phyloP scores from a whole-genome alignment of 2,797 vertebrate genomes.

The Sebastes taczanowskii region DNA sequence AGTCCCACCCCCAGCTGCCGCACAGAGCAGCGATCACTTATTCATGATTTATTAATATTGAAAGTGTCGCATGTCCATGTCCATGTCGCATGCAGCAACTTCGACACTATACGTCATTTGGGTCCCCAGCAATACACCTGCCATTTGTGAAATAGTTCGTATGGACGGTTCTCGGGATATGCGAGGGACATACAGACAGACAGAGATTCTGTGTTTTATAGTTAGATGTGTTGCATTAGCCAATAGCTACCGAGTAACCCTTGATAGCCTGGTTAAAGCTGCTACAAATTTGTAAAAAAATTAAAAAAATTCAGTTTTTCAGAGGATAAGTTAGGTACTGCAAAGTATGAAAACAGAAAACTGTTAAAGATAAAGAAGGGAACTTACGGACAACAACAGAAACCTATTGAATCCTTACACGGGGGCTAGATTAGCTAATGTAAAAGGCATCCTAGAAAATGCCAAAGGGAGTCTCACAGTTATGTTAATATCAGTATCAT shows the following conservation, averaged over 20 bases:
- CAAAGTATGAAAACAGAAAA: no score
- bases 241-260: background rate
- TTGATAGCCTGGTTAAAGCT: background rate
- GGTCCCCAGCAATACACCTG: background rate
- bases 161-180: background rate
- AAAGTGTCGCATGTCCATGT: background rate
- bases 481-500: background rate
- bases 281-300: background rate
- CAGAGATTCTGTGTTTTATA: background rate
- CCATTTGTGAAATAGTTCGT: background rate
- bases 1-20: no score
- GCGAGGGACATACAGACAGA: background rate
- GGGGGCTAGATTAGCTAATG: background rate
- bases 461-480: background rate
- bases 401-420: background rate
- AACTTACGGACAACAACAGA: background rate
- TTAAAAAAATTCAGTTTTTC: no score
- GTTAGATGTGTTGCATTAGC: background rate
- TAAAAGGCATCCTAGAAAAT: background rate
- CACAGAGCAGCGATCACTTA: background rate
- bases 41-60: background rate
- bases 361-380: background rate
- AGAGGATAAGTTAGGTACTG: no score
- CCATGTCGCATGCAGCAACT: background rate
- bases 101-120: background rate